A percentile compares a stretch with the other conserved stretches of the same genome.
Conservation (phyloP, 2,888 invertebrate species). For the Xestia ashworthii region DNA sequence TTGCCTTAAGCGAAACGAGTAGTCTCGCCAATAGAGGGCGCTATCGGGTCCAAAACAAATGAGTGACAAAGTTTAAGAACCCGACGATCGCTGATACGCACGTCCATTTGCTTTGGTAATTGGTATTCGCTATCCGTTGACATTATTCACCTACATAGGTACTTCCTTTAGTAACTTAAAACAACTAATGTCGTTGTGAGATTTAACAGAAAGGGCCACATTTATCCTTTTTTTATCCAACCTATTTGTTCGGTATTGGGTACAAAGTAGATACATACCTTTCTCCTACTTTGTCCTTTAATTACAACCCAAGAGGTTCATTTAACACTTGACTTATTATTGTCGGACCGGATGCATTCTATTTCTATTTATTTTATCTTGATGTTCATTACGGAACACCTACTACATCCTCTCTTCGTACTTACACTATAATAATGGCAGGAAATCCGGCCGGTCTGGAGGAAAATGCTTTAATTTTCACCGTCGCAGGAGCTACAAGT, state of each 20-base stretch:
- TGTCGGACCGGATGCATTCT: slow-evolving; percentile 29
- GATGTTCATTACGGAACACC: slow-evolving; percentile 8
- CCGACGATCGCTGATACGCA: not conserved
- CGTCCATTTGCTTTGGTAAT: not conserved
- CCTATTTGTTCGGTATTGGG: not conserved
- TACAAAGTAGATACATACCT: not conserved
- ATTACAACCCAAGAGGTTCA: not conserved
- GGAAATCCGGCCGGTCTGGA: slow-evolving; percentile 45
- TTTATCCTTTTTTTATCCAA: too few relatives aligned
- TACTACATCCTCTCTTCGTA: slow-evolving; percentile 20
- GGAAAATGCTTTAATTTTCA: slow-evolving; percentile 58
- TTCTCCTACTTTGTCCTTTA: not conserved
- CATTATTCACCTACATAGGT: too few relatives aligned
- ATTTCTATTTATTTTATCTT: slow-evolving; percentile 22
- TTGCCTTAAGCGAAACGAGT: not conserved
- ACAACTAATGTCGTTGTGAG: too few relatives aligned
- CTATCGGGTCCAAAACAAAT: not conserved
- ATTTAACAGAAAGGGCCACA: not conserved
- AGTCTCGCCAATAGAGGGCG: not conserved
- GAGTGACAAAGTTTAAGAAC: not conserved
- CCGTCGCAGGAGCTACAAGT: slow-evolving; percentile 55
- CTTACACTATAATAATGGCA: slow-evolving; percentile 38
- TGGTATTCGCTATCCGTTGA: not conserved
- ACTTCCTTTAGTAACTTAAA: not conserved
- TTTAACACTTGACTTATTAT: slow-evolving; percentile 13